Conservation (phyloP, 2,888 invertebrate genomes). For the Pyrrhosoma nymphula region DNA sequence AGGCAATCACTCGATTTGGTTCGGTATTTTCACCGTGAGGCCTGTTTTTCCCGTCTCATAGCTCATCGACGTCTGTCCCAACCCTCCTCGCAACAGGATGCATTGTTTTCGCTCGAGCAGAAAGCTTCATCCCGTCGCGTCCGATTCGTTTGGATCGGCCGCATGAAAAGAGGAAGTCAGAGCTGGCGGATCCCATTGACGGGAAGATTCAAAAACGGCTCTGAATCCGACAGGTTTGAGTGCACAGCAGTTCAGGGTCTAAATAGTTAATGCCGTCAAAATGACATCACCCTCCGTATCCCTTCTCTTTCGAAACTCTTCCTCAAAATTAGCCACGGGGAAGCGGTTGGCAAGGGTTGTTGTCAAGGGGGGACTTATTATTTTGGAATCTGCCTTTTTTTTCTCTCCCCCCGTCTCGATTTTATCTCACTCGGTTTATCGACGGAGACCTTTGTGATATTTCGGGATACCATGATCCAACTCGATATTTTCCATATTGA, state of each 20-base stretch:
- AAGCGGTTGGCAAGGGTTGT: no score
- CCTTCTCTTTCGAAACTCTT: not conserved
- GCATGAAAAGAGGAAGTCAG: not conserved
- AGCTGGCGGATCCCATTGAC: not conserved
- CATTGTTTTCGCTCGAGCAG: not conserved
- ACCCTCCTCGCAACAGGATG: not conserved
- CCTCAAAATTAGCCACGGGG: constrained; percentile 10
- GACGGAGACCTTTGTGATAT: no score
- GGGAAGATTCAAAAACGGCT: not conserved
- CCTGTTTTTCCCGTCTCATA: not conserved
- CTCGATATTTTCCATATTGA: no score
- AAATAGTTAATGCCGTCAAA: constrained; percentile 16
- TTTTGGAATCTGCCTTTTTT: no score
- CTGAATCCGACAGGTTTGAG: constrained; percentile 19
- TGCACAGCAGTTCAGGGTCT: not conserved
- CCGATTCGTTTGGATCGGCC: not conserved
- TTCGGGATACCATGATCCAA: no score
- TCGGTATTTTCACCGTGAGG: not conserved
- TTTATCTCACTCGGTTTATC: no score
- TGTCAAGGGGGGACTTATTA: no score
- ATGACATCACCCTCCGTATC: not conserved
- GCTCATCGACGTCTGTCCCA: not conserved
- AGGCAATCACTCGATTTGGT: not conserved
- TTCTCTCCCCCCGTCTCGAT: no score
- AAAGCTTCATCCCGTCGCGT: not conserved